Evolutionary conservation across 2,888 invertebrate genomes (phyloP).

Genomic region (Drosophila putrida): DNA sequence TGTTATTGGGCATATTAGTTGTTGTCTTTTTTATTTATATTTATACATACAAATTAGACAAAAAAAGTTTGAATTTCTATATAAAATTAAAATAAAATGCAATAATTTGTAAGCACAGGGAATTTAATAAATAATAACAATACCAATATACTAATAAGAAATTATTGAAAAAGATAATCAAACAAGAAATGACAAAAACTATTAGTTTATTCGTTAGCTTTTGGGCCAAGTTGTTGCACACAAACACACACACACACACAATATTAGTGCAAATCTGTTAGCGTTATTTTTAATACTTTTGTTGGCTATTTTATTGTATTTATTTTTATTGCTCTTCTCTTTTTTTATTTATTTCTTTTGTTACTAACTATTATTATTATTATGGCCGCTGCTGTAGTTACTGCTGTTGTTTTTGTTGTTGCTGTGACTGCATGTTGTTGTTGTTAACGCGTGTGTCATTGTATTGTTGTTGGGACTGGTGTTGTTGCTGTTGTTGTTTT

Average conservation of each 20-base stretch:
- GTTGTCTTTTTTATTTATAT: slow-evolving; percentile 5
- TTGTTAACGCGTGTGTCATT: slow-evolving; percentile 8
- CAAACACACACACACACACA: slow-evolving; percentile 23
- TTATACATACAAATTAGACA: too few species aligned
- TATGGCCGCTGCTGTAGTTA: slow-evolving; percentile 9
- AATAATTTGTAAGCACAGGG: too few species aligned
- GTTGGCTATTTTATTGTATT: neutral
- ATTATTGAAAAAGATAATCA: too few species aligned
- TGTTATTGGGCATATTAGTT: slow-evolving; percentile 2
- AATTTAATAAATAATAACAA: too few species aligned
- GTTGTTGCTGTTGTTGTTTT: slow-evolving; percentile 9
- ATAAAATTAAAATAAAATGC: too few species aligned
- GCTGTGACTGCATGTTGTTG: neutral
- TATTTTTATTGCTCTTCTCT: neutral
- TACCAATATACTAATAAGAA: too few species aligned
- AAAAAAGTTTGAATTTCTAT: too few species aligned
- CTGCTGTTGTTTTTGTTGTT: slow-evolving; percentile 5
- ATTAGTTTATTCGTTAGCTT: neutral
- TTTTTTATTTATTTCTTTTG: neutral
- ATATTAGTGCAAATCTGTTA: slow-evolving; percentile 11
- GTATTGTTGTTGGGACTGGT: slow-evolving; percentile 8
- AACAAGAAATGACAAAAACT: too few species aligned
- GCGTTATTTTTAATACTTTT: slow-evolving; percentile 19
- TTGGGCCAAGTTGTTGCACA: slow-evolving; percentile 10
- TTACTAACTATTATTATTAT: slow-evolving; percentile 15